A percentile compares a stretch with the other conserved stretches of the same genome.
These are phyloP conservation scores for Morpho helenor DNA, from an alignment of 2,888 invertebrate species.

Conservation along the genomic window DNA sequence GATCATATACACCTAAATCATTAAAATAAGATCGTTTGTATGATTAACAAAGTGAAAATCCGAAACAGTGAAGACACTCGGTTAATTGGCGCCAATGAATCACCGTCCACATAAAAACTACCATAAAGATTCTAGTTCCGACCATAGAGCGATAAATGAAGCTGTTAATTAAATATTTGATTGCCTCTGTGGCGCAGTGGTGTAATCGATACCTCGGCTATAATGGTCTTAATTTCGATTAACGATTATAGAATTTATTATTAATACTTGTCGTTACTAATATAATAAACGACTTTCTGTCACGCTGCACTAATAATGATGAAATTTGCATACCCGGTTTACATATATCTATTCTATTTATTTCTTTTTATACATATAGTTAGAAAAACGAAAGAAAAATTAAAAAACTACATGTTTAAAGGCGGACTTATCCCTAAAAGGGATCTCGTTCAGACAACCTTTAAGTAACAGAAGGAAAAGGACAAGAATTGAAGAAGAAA, in stretches of 20 bases:
- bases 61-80: slow-evolving; percentile 27
- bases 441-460: too few relatives aligned
- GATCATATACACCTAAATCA: too few relatives aligned
- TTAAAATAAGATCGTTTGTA: background rate
- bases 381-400: too few relatives aligned
- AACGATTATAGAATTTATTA: background rate
- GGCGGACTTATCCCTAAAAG: too few relatives aligned
- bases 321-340: too few relatives aligned
- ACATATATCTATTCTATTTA: too few relatives aligned
- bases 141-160: slow-evolving; percentile 42
- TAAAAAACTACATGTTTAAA: too few relatives aligned
- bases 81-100: slow-evolving; percentile 21
- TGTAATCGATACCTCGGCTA: slow-evolving; percentile 1
- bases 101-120: slow-evolving; percentile 33
- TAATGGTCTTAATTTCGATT: background rate
- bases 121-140: slow-evolving; percentile 36
- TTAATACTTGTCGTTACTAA: background rate
- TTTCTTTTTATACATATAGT: too few relatives aligned
- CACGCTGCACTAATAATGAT: too few relatives aligned
- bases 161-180: slow-evolving; percentile 49
- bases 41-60: slow-evolving; percentile 35
- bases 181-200: slow-evolving; percentile 31
- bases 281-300: too few relatives aligned
- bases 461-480: too few relatives aligned
- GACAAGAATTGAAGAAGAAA: too few relatives aligned